Base-by-base conservation (phyloP, 2,113 vertebrate species). In the Hippocampus barbouri region DNA sequence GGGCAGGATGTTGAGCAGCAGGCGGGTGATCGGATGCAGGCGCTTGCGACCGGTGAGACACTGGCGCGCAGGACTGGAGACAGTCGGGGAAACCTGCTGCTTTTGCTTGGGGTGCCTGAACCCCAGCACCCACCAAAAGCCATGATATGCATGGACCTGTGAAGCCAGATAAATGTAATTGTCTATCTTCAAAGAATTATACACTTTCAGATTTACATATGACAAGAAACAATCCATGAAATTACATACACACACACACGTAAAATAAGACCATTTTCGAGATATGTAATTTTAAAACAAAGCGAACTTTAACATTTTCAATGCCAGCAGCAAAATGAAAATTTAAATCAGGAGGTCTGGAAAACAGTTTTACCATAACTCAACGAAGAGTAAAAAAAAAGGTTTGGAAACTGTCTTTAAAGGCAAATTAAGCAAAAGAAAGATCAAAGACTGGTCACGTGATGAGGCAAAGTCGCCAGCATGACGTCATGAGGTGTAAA, bases 1-100 rank as follows among this genome's bases (percentile, higher is more conserved):
- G 41, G 94, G 95, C 16, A 92, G 11, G 15, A 92, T 0, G 0
- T 84, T 75, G 49, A 94, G 85, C 61, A 96, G 54, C 21, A 94
- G 21, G 5, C 76, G 85, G 0, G 68, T 65, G 12, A 91, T 2
- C 0, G 80, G 67, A 40, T 70, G 82, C 2, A 88, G 49, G 4
- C 71, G 90, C 79, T 94, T 96, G 43, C 74, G 91, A 60, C 88
- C 90, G 0, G 79, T 18, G 12, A 74, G 68, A 16, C 76, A 86
- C 0, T 79, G 87, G 0, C 94, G 89, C 2, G 4, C 20, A 0
- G 84, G 76, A 1, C 87, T 85, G 30, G 76, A 30, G 3, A 30
- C 57, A 0, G 2, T 8, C 0, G 72, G 21, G 1, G n/a, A 30
- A 15, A 47, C 8, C 2, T 2, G 27, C 47, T 7, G 47, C 16